phyloP scores from a whole-genome alignment of 1,140 invertebrate species.

The roundworm (Caenorhabditis elegans) region WBcel235 BX284603.4:6830501-6831000 shows the following conservation, averaged over 20 bases:
- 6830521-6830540: constrained; percentile 21
- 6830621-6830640: constrained; percentile 35
- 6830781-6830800: no score
- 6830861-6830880: no score
- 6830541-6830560: neutral
- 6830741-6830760: no score
- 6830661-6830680: no score
- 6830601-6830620: constrained; percentile 40
- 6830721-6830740: no score
- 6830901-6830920: neutral
- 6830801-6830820: no score
- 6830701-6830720: no score
- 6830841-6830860: no score
- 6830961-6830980: neutral
- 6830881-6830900: neutral
- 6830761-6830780: no score
- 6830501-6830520: constrained; percentile 21
- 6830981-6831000: neutral
- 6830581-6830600: neutral
- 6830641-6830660: constrained; percentile 5
- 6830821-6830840: no score
- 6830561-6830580: neutral
- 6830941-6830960: neutral
- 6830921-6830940: neutral
- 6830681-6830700: no score